Conservation (phyloP, 2,888 invertebrate genomes). For the Chesias legatella region DNA sequence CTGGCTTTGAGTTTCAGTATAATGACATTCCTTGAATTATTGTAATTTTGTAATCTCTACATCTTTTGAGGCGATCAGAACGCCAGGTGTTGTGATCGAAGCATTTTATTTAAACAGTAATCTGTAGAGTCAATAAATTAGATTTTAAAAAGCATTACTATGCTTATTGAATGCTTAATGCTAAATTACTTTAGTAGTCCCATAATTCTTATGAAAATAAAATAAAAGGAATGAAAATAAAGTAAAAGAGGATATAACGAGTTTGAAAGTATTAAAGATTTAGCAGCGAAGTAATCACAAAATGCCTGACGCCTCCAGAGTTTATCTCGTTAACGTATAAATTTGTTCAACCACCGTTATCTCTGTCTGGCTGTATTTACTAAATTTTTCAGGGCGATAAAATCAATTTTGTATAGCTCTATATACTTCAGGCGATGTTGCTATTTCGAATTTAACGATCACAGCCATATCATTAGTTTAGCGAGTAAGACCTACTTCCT, state of each 20-base stretch:
- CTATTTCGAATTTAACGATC: slow-evolving; percentile 52
- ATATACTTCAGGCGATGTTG: slow-evolving; percentile 26
- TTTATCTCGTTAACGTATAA: slow-evolving; percentile 41
- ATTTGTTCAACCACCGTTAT: slow-evolving; percentile 26
- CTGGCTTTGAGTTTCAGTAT: slow-evolving; percentile 40
- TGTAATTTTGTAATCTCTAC: slow-evolving; percentile 4
- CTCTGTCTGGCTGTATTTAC: slow-evolving; percentile 10
- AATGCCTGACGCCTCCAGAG: slow-evolving; percentile 27
- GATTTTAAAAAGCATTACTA: slow-evolving; percentile 38
- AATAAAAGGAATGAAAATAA: no score
- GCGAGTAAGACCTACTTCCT: slow-evolving; percentile 45
- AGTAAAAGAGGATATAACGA: slow-evolving; percentile 34
- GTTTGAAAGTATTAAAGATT: slow-evolving; percentile 31
- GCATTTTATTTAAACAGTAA: slow-evolving; percentile 31
- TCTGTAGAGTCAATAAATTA: slow-evolving; percentile 33
- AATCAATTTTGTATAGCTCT: slow-evolving; percentile 6
- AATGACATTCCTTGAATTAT: slow-evolving; percentile 18
- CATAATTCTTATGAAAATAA: slow-evolving; percentile 22
- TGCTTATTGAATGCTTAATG: slow-evolving; percentile 46
- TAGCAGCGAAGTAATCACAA: slow-evolving; percentile 29
- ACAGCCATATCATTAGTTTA: slow-evolving; percentile 61
- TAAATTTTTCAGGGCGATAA: slow-evolving; percentile 7
- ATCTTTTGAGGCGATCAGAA: slow-evolving; percentile 6
- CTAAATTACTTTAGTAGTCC: slow-evolving; percentile 43
- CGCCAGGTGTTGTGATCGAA: slow-evolving; percentile 35